These are phyloP conservation scores for Hydractinia echinata DNA, from an alignment of 30 jellyfish, hydroid and myxozoan genomes.

Conservation along the genomic window DNA sequence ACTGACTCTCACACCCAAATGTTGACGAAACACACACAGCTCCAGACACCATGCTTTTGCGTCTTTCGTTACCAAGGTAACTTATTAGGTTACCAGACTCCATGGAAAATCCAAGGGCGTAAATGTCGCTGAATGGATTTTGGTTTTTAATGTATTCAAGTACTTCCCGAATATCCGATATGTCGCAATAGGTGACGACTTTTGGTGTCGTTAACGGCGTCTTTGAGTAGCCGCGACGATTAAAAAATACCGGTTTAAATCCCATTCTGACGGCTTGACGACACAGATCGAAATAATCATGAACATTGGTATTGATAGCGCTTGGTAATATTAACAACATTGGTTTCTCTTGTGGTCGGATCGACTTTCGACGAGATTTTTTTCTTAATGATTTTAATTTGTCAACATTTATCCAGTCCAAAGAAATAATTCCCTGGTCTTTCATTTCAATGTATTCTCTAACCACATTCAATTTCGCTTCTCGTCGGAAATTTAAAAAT, in stretches of 20 bases:
- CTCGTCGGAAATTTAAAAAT: background rate
- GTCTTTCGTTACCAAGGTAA: background rate
- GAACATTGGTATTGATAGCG: conserved; percentile 25
- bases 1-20: conserved; percentile 30
- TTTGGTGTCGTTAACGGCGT: conserved; percentile 22
- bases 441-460: conserved; percentile 30
- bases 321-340: conserved; percentile 26
- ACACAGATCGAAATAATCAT: conserved; percentile 14
- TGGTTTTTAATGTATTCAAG: conserved; percentile 17
- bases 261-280: conserved; percentile 21
- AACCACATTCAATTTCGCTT: background rate
- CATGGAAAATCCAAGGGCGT: conserved; percentile 32
- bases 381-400: background rate
- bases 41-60: background rate
- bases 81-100: conserved; percentile 25
- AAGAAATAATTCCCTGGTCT: conserved; percentile 32
- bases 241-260: conserved; percentile 23
- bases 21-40: conserved; percentile 34
- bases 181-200: conserved; percentile 7
- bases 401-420: conserved; percentile 22
- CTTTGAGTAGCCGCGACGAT: conserved; percentile 31
- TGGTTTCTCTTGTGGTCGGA: conserved; percentile 6
- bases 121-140: conserved; percentile 22
- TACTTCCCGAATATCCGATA: conserved; percentile 20
- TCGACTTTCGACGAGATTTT: background rate